Conservation (phyloP, 2,797 vertebrate species). For the Eurystomus glaucurus region DNA sequence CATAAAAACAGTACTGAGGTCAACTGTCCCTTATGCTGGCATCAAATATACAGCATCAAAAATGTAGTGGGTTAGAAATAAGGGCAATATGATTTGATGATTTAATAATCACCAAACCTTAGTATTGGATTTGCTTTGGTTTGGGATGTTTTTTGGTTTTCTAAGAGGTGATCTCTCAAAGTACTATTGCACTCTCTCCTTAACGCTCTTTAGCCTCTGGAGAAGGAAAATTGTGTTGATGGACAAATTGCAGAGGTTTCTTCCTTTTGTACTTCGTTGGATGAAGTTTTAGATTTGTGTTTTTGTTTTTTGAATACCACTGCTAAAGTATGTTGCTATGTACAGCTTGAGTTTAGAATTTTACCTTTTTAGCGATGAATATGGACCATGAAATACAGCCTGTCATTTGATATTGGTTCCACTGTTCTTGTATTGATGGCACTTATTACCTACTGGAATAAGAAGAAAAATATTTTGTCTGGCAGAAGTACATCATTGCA, state of each 20-base stretch:
- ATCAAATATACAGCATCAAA: background rate
- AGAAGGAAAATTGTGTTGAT: background rate
- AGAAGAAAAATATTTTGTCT: background rate
- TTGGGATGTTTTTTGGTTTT: background rate
- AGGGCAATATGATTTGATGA: background rate
- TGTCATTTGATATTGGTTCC: background rate
- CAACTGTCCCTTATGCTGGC: background rate
- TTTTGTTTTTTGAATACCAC: background rate
- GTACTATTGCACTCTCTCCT: background rate
- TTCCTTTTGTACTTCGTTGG: conserved; percentile 20
- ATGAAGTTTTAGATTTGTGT: background rate
- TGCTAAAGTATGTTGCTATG: background rate
- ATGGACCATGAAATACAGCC: background rate
- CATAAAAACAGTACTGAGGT: background rate
- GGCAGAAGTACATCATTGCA: background rate
- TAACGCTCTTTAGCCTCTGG: background rate
- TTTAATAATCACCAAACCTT: background rate
- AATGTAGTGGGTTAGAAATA: background rate
- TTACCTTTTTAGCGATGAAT: background rate
- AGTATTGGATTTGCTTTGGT: background rate
- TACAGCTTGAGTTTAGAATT: background rate
- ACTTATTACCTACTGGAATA: background rate
- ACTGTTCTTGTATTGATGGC: background rate
- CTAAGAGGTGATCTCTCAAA: background rate
- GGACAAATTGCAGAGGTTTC: background rate